These are phyloP conservation scores for Drosophila kikkawai DNA, from an alignment of 1,140 invertebrate species.

Conservation along the genomic window DNA sequence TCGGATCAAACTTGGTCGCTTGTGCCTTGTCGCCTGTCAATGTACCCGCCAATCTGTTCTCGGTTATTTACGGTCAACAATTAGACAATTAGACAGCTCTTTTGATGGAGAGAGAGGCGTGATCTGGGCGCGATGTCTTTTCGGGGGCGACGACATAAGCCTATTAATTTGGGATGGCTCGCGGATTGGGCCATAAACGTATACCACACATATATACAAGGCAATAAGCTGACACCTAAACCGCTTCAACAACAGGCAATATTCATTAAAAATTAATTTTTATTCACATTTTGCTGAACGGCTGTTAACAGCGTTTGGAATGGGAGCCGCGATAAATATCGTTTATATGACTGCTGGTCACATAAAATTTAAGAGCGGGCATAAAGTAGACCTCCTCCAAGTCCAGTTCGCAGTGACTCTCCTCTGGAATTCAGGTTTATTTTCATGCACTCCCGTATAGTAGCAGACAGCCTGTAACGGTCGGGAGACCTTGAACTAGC, in stretches of 20 bases:
- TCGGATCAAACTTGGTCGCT: slow-evolving; percentile 34
- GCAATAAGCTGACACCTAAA: slow-evolving; percentile 48
- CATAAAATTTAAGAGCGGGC: slow-evolving; percentile 40
- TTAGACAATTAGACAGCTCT: slow-evolving; percentile 67
- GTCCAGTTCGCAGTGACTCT: slow-evolving; percentile 22
- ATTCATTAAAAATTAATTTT: slow-evolving; percentile 56
- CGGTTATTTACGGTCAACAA: slow-evolving; percentile 65
- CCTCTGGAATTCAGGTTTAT: slow-evolving; percentile 33
- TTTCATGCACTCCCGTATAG: neutral
- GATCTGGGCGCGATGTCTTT: slow-evolving; percentile 31
- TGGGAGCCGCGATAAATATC: slow-evolving; percentile 35
- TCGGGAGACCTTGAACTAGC: slow-evolving; percentile 69
- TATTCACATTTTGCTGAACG: slow-evolving; percentile 39
- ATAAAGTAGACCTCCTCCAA: slow-evolving; percentile 55
- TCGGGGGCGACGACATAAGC: slow-evolving; percentile 53
- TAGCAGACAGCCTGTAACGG: slow-evolving; percentile 33
- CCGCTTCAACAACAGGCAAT: slow-evolving; percentile 18
- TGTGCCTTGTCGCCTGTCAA: slow-evolving; percentile 52
- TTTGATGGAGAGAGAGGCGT: slow-evolving; percentile 47
- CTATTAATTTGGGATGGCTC: slow-evolving; percentile 59
- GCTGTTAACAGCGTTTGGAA: slow-evolving; percentile 30
- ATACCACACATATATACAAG: slow-evolving; percentile 13
- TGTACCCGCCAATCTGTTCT: slow-evolving; percentile 39
- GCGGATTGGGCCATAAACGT: slow-evolving; percentile 30
- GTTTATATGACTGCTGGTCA: slow-evolving; percentile 42